Evolutionary conservation across 2,797 vertebrate genomes (phyloP).

Genomic region (Sebastiscus albofasciatus): DNA sequence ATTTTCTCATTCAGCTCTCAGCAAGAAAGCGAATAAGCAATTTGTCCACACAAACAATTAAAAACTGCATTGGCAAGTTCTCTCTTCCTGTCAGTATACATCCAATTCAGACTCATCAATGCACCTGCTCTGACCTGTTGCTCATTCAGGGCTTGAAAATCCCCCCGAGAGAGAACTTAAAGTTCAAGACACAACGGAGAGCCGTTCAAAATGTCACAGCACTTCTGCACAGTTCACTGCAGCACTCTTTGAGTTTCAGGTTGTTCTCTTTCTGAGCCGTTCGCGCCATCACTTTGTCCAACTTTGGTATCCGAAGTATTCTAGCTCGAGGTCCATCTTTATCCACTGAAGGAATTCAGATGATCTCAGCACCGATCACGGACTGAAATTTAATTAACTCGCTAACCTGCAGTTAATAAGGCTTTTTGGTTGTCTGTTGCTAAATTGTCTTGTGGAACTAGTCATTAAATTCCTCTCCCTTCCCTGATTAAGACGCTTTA

Average conservation of each 20-base stretch:
- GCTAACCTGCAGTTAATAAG: conserved; percentile 21
- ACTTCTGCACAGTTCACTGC: neutral
- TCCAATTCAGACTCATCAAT: too few species aligned
- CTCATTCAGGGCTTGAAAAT: conserved; percentile 14
- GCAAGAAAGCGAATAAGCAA: neutral
- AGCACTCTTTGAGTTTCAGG: neutral
- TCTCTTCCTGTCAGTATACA: neutral
- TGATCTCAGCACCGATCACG: neutral
- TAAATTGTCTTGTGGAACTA: neutral
- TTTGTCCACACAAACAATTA: neutral
- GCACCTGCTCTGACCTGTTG: neutral
- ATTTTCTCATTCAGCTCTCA: neutral
- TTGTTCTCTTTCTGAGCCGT: neutral
- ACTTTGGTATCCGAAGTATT: neutral
- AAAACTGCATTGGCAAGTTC: neutral
- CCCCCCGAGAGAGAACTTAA: neutral
- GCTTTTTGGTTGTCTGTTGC: neutral
- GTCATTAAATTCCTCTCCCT: conserved; percentile 11
- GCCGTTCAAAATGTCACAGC: conserved; percentile 33
- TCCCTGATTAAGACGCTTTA: neutral
- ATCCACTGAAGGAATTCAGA: conserved; percentile 1
- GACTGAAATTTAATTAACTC: conserved; percentile 1
- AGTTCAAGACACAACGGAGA: conserved; percentile 35
- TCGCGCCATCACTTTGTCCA: neutral
- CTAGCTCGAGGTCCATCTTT: neutral